Conservation (phyloP, 2,888 invertebrate genomes). For the Andrena dorsata region DNA sequence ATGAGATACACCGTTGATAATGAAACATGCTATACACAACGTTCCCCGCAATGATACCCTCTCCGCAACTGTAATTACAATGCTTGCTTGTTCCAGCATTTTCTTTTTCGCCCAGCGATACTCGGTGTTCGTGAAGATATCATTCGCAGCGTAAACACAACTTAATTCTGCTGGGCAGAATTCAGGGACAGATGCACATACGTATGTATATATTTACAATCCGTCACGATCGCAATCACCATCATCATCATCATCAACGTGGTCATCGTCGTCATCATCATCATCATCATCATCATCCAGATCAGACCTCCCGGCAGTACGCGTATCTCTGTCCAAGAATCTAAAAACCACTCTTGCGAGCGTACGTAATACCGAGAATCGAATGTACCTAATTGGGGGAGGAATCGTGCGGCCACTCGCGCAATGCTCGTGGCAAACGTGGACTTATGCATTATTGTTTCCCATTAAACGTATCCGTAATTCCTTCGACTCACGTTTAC, state of each 20-base stretch:
- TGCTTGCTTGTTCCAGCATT: conserved; percentile 36
- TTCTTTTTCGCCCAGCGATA: conserved; percentile 1
- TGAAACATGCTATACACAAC: conserved; percentile 15
- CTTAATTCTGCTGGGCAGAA: conserved; percentile 40
- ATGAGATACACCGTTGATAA: neutral
- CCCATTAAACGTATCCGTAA: conserved; percentile 58
- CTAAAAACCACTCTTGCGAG: conserved; percentile 66
- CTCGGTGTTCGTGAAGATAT: conserved; percentile 37
- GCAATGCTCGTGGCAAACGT: conserved; percentile 46
- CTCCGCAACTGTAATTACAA: conserved; percentile 42
- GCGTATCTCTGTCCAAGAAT: conserved; percentile 64
- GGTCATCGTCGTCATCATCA: conserved; percentile 63
- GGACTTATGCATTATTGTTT: conserved; percentile 54
- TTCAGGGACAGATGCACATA: conserved; percentile 64
- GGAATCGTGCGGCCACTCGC: conserved; percentile 46
- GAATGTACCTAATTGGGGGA: conserved; percentile 64
- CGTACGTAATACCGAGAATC: conserved; percentile 63
- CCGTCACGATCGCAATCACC: conserved; percentile 65
- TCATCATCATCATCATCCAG: conserved; percentile 66
- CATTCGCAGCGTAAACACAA: conserved; percentile 58
- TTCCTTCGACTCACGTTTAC: conserved; percentile 56
- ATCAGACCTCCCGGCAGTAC: conserved; percentile 65
- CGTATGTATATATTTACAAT: conserved; percentile 65
- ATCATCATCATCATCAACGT: conserved; percentile 54
- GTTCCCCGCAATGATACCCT: conserved; percentile 37